A percentile compares a stretch with the other conserved stretches of the same genome.
Conservation (phyloP, 2,113 vertebrate genomes). For the Pogonocichla stellata region DNA sequence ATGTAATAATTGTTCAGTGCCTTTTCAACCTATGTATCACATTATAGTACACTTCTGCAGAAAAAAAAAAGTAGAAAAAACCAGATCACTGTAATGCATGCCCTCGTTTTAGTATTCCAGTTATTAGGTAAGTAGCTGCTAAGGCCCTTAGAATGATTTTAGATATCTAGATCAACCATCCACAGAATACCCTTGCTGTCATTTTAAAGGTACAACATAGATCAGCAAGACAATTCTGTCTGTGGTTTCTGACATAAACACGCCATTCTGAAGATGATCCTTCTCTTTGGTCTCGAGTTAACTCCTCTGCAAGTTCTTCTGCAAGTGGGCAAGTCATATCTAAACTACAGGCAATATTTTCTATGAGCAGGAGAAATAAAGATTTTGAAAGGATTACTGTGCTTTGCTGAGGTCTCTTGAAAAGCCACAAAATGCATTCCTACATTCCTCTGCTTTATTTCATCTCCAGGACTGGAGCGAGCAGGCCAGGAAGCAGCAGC, state of each 20-base stretch:
- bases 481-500: background rate
- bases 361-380: slow-evolving; percentile 3
- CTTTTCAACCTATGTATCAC: background rate
- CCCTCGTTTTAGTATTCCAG: background rate
- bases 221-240: background rate
- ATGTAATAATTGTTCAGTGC: background rate
- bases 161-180: background rate
- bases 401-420: slow-evolving; percentile 29
- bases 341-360: slow-evolving; percentile 14
- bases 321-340: background rate
- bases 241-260: background rate
- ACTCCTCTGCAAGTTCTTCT: background rate
- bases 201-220: background rate
- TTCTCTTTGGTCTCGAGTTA: background rate
- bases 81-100: background rate
- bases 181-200: background rate
- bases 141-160: background rate
- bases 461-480: background rate
- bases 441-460: slow-evolving; percentile 49
- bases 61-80: background rate
- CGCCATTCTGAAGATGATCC: fast-evolving
- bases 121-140: background rate
- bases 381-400: slow-evolving; percentile 37
- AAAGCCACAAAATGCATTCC: slow-evolving; percentile 27
- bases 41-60: background rate